Evolutionary conservation across 2,113 vertebrate species (phyloP).

Genomic region (Uropsilus gracilis): DNA sequence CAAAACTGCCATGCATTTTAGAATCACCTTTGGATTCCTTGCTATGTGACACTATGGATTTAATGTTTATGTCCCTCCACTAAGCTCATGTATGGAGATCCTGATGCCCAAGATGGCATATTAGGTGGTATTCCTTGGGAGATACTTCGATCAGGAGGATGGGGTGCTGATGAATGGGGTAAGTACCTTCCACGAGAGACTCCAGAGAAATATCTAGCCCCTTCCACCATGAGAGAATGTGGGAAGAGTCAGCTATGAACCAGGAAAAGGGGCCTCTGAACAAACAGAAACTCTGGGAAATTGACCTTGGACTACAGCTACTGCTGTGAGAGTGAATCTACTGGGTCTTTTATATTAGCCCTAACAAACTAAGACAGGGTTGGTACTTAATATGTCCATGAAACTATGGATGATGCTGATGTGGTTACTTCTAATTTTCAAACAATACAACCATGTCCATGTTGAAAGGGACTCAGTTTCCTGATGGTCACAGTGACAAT

Average conservation of each 20-base stretch:
- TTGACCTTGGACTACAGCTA: too few relatives aligned
- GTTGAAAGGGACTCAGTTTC: too few relatives aligned
- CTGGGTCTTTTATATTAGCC: too few relatives aligned
- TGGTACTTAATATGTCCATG: too few relatives aligned
- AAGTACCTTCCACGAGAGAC: background rate
- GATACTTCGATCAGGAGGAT: background rate
- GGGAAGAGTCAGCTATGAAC: background rate
- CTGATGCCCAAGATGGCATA: background rate
- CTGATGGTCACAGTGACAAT: too few relatives aligned
- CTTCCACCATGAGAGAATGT: background rate
- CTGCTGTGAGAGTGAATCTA: too few relatives aligned
- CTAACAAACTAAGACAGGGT: too few relatives aligned
- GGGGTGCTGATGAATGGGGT: background rate
- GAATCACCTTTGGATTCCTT: background rate
- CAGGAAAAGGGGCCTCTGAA: background rate
- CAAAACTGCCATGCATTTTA: background rate
- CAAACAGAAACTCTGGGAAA: background rate
- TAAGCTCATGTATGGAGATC: background rate
- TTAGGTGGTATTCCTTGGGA: background rate
- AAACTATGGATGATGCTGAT: too few relatives aligned
- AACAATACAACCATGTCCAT: too few relatives aligned
- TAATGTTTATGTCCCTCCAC: background rate
- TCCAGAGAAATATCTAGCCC: background rate
- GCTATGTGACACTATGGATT: background rate
- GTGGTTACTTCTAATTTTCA: too few relatives aligned